Conservation (phyloP, 2,888 invertebrate genomes). For the Caenorhabditis sp. region DNA sequence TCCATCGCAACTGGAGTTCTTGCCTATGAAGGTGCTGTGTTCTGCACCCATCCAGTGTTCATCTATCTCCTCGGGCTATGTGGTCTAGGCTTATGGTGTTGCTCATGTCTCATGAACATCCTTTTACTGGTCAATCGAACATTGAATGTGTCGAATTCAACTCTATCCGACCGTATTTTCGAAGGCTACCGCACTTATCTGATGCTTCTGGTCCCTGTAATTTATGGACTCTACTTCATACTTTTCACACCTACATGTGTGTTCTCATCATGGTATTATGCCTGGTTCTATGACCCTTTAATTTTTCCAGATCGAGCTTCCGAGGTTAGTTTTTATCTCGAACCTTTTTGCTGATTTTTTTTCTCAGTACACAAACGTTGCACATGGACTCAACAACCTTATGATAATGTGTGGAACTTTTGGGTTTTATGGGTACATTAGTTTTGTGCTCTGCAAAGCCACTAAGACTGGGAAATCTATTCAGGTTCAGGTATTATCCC, state of each 20-base stretch:
- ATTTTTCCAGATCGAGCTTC: constrained; percentile 41
- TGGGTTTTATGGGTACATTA: constrained; percentile 51
- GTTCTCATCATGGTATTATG: constrained; percentile 58
- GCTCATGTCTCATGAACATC: constrained; percentile 61
- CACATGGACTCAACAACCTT: constrained; percentile 61
- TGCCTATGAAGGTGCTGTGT: constrained; percentile 43
- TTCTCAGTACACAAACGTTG: constrained; percentile 56
- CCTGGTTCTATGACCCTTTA: constrained; percentile 66
- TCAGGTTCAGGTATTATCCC: constrained; percentile 6
- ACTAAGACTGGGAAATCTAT: constrained; percentile 1
- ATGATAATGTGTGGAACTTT: constrained; percentile 58
- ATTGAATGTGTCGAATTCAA: constrained; percentile 44
- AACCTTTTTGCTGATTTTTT: too few relatives aligned
- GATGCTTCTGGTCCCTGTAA: constrained; percentile 43
- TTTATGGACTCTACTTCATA: constrained; percentile 65
- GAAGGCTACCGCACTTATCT: constrained; percentile 52
- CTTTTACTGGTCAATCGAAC: constrained; percentile 60
- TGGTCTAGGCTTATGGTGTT: constrained; percentile 65
- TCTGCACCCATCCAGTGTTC: constrained; percentile 36
- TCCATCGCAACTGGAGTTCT: constrained; percentile 47
- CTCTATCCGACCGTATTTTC: constrained; percentile 47
- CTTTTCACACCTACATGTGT: constrained; percentile 61
- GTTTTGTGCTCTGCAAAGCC: constrained; percentile 36
- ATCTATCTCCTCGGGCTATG: constrained; percentile 34
- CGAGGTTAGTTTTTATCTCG: not conserved